These are phyloP conservation scores for Mustela nigripes DNA, from an alignment of 2,113 vertebrate genomes.

Conservation along the genomic window DNA sequence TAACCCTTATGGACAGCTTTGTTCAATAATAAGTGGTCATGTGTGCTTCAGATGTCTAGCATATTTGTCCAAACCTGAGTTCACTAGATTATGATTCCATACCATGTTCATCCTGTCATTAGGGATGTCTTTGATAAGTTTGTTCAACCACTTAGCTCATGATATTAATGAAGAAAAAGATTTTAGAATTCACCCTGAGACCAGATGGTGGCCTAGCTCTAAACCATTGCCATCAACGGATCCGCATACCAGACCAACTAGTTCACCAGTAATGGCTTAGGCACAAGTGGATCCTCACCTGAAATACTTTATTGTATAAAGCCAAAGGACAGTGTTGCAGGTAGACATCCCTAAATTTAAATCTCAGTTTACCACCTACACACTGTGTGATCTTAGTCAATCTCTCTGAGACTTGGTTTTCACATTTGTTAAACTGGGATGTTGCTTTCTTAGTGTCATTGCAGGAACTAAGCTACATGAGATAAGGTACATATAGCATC, in stretches of 20 bases:
- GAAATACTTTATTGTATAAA: neutral
- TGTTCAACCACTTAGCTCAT: neutral
- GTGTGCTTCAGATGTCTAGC: slow-evolving; percentile 22
- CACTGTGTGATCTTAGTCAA: neutral
- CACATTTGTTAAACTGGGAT: neutral
- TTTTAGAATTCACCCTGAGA: neutral
- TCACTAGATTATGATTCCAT: neutral
- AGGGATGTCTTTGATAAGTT: neutral
- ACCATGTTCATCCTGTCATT: slow-evolving; percentile 6
- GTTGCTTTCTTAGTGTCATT: neutral
- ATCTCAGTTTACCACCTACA: neutral
- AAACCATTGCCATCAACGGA: neutral
- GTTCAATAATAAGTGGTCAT: neutral
- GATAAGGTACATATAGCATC: neutral
- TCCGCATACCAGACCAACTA: neutral
- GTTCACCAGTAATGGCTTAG: neutral
- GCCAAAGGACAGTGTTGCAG: neutral
- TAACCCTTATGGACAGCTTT: neutral
- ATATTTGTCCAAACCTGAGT: slow-evolving; percentile 2
- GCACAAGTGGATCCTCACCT: neutral
- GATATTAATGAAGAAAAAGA: slow-evolving; percentile 10
- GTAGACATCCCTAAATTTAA: neutral
- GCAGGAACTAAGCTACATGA: neutral
- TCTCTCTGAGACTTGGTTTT: neutral
- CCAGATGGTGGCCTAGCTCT: neutral